These are phyloP conservation scores for Chaenocephalus aceratus DNA, from an alignment of 2,113 vertebrate genomes.

Conservation along the genomic window DNA sequence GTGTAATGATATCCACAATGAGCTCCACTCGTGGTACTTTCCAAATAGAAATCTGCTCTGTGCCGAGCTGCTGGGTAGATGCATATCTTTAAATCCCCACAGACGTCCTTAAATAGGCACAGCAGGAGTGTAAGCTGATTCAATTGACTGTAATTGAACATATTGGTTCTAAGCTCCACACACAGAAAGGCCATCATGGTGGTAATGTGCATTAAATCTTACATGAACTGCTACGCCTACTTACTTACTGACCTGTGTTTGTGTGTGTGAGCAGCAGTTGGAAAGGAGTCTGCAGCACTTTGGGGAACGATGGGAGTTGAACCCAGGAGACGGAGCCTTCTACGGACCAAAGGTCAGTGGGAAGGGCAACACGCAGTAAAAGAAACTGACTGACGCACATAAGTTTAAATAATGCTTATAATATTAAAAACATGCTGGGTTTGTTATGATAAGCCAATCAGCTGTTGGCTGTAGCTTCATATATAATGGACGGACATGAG, in stretches of 20 bases:
- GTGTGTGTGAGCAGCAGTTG: slow-evolving; percentile 83
- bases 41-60: not conserved
- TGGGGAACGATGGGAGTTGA: slow-evolving; percentile 90
- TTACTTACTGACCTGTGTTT: slow-evolving; percentile 26
- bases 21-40: slow-evolving; percentile 22
- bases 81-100: slow-evolving; percentile 39
- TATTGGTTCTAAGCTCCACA: slow-evolving; percentile 22
- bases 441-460: not conserved
- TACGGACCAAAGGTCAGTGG: slow-evolving; percentile 93
- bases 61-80: slow-evolving; percentile 28
- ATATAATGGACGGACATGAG: not conserved
- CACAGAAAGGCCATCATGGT: not conserved
- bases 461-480: not conserved
- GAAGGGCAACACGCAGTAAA: not conserved
- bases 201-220: slow-evolving; percentile 34
- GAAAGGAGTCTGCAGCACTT: slow-evolving; percentile 88
- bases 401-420: not conserved
- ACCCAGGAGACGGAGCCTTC: slow-evolving; percentile 91
- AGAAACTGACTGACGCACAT: not conserved
- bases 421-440: not conserved
- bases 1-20: slow-evolving; percentile 33
- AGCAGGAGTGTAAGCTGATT: slow-evolving; percentile 44
- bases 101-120: slow-evolving; percentile 34
- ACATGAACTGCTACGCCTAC: not conserved
- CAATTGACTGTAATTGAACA: slow-evolving; percentile 53